Base-by-base conservation (phyloP, 2,113 vertebrate genomes). In the Zapornia atra region DNA sequence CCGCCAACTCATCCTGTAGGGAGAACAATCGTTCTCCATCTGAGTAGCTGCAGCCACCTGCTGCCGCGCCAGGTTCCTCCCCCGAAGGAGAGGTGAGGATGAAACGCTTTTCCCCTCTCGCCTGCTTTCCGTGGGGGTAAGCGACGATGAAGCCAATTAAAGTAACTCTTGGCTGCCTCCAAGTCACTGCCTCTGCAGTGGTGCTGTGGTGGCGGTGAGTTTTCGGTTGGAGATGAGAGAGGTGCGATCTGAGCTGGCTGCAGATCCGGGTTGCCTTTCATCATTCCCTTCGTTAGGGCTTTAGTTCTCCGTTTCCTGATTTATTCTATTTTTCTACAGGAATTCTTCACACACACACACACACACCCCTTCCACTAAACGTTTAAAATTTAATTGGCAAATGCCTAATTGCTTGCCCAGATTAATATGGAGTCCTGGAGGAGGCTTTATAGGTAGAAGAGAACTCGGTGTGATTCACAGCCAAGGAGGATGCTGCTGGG, bases 1-100 rank as follows among this genome's bases (percentile, higher is more conserved):
- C 29, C 2, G 0, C 9, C 36, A 70, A 20, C 29, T 51, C 65
- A 0, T 28, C 72, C 15, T 22, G 10, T 7, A 34, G n/a, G 42
- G 33, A 26, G n/a, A 38, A 40, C 56, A 31, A 46, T 17, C 6
- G 8, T 31, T 88, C n/a, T 34, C 80, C 57, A 33, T 38, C 50
- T 8, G 20, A 60, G 44, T 11, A 10, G 38, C 77, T 12, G 2
- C 29, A 4, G 18, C 10, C 42, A 64, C 34, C 54, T 3, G 31
- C 46, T 57, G 70, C 61, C 56, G 15, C 22, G 5, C 64, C 65
- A 54, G 34, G 46, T 59, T 60, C 36, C 11, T 92, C 36, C 14
- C 64, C 11, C 6, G 22, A 18, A 66, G 22, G 40, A 38, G 64
- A 54, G 63, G 42, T 5, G 46, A 79, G 66, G 82, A 81, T 76